phyloP scores from a whole-genome alignment of 1,140 invertebrate species.

The Drosophila obscura region DNA sequence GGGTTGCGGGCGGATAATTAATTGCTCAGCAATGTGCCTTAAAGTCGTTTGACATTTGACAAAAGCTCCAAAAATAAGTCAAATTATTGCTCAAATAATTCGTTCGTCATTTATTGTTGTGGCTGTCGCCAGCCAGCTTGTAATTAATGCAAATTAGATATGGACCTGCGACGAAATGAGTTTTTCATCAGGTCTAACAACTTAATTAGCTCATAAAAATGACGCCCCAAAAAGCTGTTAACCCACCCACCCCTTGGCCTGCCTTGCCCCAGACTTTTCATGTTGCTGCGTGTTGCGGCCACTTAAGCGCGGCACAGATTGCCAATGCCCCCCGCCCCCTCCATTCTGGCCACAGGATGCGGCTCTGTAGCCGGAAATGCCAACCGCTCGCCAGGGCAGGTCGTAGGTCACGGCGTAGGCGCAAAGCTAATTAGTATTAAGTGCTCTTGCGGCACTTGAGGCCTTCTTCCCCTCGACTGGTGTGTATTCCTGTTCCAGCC shows the following conservation, averaged over 20 bases:
- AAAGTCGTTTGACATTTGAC: conserved; percentile 10
- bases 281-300: conserved; percentile 67
- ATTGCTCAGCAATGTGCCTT: conserved; percentile 27
- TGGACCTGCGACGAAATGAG: conserved; percentile 68
- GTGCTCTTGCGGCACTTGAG: conserved; percentile 77
- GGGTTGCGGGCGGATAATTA: conserved; percentile 35
- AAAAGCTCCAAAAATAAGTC: not conserved
- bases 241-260: conserved; percentile 21
- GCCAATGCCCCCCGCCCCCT: conserved; percentile 33
- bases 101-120: conserved; percentile 24
- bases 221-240: conserved; percentile 69
- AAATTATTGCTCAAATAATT: conserved; percentile 30
- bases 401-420: conserved; percentile 78
- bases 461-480: conserved; percentile 39
- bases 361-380: conserved; percentile 56
- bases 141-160: conserved; percentile 82
- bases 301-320: conserved; percentile 79
- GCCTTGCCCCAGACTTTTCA: conserved; percentile 14
- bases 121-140: conserved; percentile 26
- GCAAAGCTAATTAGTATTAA: conserved; percentile 82
- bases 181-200: conserved; percentile 82
- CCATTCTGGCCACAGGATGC: not conserved
- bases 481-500: conserved; percentile 23
- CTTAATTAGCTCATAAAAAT: conserved; percentile 83
- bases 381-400: conserved; percentile 36